Percentiles rank a stretch among this genome's conserved stretches.
Conservation (phyloP, 2,888 invertebrate species). For the Caradrina kadenii region DNA sequence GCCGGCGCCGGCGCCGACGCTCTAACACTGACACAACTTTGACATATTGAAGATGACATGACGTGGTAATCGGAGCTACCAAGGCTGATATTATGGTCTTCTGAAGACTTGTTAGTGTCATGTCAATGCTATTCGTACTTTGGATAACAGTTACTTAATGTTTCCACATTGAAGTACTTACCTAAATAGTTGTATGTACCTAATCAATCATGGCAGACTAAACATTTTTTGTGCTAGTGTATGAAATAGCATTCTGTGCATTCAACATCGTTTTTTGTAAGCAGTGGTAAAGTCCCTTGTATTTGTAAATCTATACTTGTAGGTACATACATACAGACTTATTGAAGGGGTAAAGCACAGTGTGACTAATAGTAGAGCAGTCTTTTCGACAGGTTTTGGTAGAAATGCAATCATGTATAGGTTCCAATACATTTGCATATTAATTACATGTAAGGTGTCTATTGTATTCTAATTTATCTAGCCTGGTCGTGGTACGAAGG, state of each 20-base stretch:
- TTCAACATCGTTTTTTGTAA: not conserved
- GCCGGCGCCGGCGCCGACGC: slow-evolving; percentile 12
- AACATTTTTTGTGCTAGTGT: not conserved
- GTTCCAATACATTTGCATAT: slow-evolving; percentile 74
- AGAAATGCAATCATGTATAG: slow-evolving; percentile 39
- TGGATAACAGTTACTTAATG: slow-evolving; percentile 14
- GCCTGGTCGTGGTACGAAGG: slow-evolving; percentile 83
- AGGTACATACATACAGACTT: not conserved
- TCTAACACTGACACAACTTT: slow-evolving; percentile 23
- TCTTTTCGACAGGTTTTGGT: slow-evolving; percentile 54
- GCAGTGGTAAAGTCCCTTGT: not conserved
- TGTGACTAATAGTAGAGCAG: slow-evolving; percentile 21
- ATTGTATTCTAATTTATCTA: slow-evolving; percentile 89
- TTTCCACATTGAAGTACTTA: slow-evolving; percentile 13
- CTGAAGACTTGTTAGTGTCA: slow-evolving; percentile 31
- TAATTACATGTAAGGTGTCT: slow-evolving; percentile 83
- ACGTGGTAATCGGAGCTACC: slow-evolving; percentile 46
- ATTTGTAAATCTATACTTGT: not conserved
- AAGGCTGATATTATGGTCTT: slow-evolving; percentile 39
- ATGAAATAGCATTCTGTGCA: not conserved
- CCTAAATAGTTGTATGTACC: too few relatives aligned
- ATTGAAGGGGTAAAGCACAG: slow-evolving; percentile 11
- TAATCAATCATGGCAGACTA: slow-evolving; percentile 6
- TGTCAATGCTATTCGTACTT: slow-evolving; percentile 25
- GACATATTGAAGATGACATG: slow-evolving; percentile 49